Base-by-base conservation (phyloP, 2,888 invertebrate genomes). In the Plebejus argus region DNA sequence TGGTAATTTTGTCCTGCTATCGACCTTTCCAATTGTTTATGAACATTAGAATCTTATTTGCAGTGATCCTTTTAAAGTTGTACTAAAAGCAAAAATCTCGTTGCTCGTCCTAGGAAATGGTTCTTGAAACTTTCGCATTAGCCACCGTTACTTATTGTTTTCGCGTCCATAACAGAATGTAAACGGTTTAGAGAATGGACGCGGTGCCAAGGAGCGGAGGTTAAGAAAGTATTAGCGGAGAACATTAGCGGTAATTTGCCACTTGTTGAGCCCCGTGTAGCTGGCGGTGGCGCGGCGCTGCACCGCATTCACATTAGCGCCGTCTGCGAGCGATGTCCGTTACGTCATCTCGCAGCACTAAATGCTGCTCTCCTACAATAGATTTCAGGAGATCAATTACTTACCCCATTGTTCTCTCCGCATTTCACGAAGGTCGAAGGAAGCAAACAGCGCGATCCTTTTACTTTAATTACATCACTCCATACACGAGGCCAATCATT, bases 121-220 rank as follows among this genome's bases (percentile, higher is more conserved):
- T 66, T 33, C 23, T 5, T 33, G 12, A 33, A 58, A 58, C 1
- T 61, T 61, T 58, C 6, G 0, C 58, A 58, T 58, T 58, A 20
- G 58, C 58, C n/a, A 8, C 20, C 23, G 23, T 23, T 61, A 61
- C 61, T 61, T 4, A 10, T 6, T 15, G 6, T 66, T 33, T 66
- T 66, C 28, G 28, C 66, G 18, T 66, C 28, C 18, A 33, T 33
- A 66, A 66, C 33, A 6, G 28, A 66, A 66, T 6, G 66, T 66
- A 66, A 66, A 66, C 7, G 1, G 61, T 15, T 66, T 15, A 28
- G 66, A 66, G 28, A 66, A 66, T 33, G 28, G 28, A 66, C 5
- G 28, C 66, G 66, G 28, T 78, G 74, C 61, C 77, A 77, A 74
- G 33, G 74, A 75, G 20, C 6, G 66, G 35, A 20, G 33, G 49